Conservation (phyloP, 2,888 invertebrate species). For the Ormyrus pomaceus region DNA sequence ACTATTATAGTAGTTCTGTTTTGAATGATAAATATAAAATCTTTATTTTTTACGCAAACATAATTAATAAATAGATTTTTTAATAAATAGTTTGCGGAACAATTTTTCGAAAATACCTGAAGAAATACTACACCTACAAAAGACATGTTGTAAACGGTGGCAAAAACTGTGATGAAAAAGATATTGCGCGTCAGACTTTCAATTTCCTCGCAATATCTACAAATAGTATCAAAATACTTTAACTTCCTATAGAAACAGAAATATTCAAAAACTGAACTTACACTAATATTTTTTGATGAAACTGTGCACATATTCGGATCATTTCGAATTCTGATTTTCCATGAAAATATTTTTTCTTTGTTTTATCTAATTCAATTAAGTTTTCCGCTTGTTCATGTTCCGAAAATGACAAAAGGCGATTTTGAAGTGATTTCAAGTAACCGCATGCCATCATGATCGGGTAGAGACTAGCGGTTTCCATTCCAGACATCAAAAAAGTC, state of each 20-base stretch:
- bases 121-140: constrained; percentile 1
- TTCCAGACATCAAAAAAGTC: background rate
- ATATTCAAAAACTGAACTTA: background rate
- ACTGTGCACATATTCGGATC: too few species aligned
- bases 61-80: too few species aligned
- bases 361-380: too few species aligned
- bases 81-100: background rate
- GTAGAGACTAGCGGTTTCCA: constrained; percentile 1
- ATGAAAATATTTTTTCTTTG: too few species aligned
- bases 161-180: background rate
- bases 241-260: background rate
- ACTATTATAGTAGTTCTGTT: background rate
- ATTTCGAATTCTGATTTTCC: too few species aligned
- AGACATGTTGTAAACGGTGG: constrained; percentile 15
- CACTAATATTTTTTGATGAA: constrained; percentile 28
- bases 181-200: background rate
- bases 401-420: background rate
- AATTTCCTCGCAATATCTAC: constrained; percentile 14
- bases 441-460: constrained; percentile 28
- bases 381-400: background rate
- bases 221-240: background rate
- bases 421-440: constrained; percentile 13
- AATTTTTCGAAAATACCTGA: background rate
- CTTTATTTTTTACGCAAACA: too few species aligned
- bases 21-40: too few species aligned